These are phyloP conservation scores for Drosophila cognata DNA, from an alignment of 2,888 invertebrate species.

Conservation along the genomic window DNA sequence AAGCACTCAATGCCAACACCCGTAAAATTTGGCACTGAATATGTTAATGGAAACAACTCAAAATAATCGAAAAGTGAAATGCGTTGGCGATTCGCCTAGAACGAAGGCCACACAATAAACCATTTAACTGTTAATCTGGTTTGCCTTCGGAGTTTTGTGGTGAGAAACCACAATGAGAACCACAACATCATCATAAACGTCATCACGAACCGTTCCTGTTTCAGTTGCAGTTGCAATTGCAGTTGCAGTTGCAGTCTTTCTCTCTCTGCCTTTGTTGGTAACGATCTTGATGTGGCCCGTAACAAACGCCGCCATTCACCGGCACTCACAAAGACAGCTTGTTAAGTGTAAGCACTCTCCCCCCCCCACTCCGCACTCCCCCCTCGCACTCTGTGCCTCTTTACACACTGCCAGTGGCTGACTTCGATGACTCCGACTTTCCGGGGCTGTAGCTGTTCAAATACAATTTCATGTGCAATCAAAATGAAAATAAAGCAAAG, in stretches of 20 bases:
- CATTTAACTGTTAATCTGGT: not conserved
- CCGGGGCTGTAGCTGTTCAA: conserved; percentile 45
- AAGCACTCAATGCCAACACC: conserved; percentile 4
- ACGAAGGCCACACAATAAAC: not conserved
- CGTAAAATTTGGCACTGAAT: conserved; percentile 43
- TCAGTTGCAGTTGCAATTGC: conserved; percentile 33
- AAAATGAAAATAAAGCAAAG: conserved; percentile 57
- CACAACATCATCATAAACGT: not conserved
- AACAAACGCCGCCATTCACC: conserved; percentile 38
- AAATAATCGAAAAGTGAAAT: conserved; percentile 51
- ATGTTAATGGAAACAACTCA: conserved; percentile 14
- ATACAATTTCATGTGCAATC: conserved; percentile 70
- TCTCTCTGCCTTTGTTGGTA: conserved; percentile 1
- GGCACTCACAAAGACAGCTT: conserved; percentile 30
- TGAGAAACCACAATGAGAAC: not conserved
- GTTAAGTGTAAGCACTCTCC: conserved; percentile 20
- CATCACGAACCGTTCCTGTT: conserved; percentile 33
- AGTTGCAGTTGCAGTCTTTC: conserved; percentile 14
- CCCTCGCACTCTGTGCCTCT: not conserved
- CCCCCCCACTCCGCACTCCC: not conserved
- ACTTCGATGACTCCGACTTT: conserved; percentile 42
- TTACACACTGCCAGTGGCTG: not conserved
- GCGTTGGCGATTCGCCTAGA: conserved; percentile 47
- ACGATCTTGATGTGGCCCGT: conserved; percentile 41
- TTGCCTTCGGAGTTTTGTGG: not conserved